A percentile compares a stretch with the other conserved stretches of the same genome.
Evolutionary conservation across 1,140 invertebrate genomes (phyloP).

Genomic region (Wasmannia auropunctata): DNA sequence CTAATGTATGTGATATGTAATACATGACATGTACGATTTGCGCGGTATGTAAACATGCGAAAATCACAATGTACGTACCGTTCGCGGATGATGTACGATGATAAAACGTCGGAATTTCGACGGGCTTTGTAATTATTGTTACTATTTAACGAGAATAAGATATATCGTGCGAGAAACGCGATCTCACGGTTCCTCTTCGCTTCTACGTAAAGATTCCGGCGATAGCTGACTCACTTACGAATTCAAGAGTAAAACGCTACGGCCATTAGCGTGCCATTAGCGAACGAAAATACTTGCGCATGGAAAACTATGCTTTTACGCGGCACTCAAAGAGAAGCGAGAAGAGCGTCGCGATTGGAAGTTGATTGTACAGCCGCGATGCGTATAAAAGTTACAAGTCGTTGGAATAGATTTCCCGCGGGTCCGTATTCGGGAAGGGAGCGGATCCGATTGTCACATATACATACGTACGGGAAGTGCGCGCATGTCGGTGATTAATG

Average conservation of each 20-base stretch:
- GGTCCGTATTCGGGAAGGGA: not conserved
- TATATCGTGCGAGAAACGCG: not conserved
- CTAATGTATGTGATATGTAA: slow-evolving; percentile 13
- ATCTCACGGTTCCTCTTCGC: not conserved
- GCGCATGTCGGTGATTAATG: slow-evolving; percentile 39
- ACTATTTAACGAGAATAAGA: slow-evolving; percentile 3
- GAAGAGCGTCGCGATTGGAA: not conserved
- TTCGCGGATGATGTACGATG: not conserved
- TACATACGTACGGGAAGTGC: not conserved
- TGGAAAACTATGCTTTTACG: not conserved
- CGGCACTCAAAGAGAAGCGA: not conserved
- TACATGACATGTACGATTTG: not conserved
- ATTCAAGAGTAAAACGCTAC: not conserved
- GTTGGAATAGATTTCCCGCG: slow-evolving; percentile 28
- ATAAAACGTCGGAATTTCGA: slow-evolving; percentile 2
- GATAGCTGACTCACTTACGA: not conserved
- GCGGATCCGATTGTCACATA: slow-evolving; percentile 3
- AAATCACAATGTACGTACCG: not conserved
- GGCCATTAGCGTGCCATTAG: not conserved
- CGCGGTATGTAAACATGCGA: not conserved
- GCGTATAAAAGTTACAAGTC: slow-evolving; percentile 5
- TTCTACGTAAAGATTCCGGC: not conserved
- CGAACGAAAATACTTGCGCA: not conserved
- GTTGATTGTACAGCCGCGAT: not conserved
- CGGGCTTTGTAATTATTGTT: not conserved